Base-by-base conservation (phyloP, 2,888 invertebrate species). In the Allophyes oxyacanthae region DNA sequence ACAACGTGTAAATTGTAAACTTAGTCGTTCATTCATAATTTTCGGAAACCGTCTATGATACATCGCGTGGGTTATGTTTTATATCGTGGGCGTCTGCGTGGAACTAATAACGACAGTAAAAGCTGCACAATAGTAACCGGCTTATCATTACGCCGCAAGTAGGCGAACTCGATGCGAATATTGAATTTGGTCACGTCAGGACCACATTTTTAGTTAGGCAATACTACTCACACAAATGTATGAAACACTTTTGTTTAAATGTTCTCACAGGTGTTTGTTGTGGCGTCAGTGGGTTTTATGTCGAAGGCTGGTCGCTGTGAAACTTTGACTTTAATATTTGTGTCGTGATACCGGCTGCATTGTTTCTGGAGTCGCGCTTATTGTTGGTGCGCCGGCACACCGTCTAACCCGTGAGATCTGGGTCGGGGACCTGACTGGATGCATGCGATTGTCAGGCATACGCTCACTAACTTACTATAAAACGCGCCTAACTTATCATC, bases 221-320 rank as follows among this genome's bases (percentile, higher is more conserved):
- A 84, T 77, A 72, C 73, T 66, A 72, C 72, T 76, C 73, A 75
- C 70, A 20, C 20, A 78, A 73, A 75, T 64, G 63, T 69, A 70
- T 57, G 71, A 81, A 79, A 79, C 64, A 84, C 88, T 86, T 89
- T 91, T 90, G 91, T 92, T 88, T 86, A 81, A 73, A 82, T 87
- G 84, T 92, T 93, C 93, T 88, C 93, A 93, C 93, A 92, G 87
- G 85, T 90, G 90, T 91, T 90, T 89, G 78, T 85, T 72, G 72
- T 80, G 78, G 81, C 86, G 92, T 90, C 92, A 92, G 89, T 90
- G 91, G 89, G 82, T 87, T 85, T 88, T 85, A 88, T 85, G 86
- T 85, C 87, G 91, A 90, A 90, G 92, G 88, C 89, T 87, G 86
- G 81, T 85, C 86, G 83, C 85, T 92, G 92, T 87, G 93, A 92